Evolutionary conservation across 2,113 vertebrate genomes (phyloP).

Genomic region (Sphyrna mokarran): DNA sequence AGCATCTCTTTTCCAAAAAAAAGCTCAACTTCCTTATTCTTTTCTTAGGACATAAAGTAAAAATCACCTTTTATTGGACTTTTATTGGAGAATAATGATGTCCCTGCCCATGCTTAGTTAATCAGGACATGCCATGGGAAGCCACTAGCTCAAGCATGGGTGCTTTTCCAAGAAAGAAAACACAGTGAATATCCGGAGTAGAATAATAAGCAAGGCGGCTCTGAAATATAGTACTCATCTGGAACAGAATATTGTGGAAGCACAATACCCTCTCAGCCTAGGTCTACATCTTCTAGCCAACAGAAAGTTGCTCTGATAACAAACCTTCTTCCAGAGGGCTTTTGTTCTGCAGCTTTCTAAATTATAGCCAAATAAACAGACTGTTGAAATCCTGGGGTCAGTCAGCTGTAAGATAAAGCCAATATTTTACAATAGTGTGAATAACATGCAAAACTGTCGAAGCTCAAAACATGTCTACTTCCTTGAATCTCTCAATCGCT

Average conservation of each 20-base stretch:
- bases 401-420: not conserved
- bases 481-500: conserved; percentile 16
- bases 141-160: not conserved
- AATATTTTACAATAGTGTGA: not conserved
- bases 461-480: not conserved
- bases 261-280: not conserved
- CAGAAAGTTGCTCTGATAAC: not conserved
- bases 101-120: not conserved
- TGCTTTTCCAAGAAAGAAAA: not conserved
- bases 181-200: not conserved
- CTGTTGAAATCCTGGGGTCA: not conserved
- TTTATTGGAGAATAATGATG: not conserved
- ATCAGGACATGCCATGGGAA: not conserved
- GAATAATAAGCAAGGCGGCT: not conserved
- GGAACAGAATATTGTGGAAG: not conserved
- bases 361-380: not conserved
- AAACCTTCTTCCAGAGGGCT: not conserved
- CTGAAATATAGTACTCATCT: not conserved
- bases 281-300: not conserved
- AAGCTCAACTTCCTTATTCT: not conserved
- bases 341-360: not conserved
- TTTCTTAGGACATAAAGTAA: not conserved
- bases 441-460: not conserved
- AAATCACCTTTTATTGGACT: not conserved
- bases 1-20: not conserved